Conservation (phyloP, 2,888 invertebrate genomes). For the Acleris holmiana region DNA sequence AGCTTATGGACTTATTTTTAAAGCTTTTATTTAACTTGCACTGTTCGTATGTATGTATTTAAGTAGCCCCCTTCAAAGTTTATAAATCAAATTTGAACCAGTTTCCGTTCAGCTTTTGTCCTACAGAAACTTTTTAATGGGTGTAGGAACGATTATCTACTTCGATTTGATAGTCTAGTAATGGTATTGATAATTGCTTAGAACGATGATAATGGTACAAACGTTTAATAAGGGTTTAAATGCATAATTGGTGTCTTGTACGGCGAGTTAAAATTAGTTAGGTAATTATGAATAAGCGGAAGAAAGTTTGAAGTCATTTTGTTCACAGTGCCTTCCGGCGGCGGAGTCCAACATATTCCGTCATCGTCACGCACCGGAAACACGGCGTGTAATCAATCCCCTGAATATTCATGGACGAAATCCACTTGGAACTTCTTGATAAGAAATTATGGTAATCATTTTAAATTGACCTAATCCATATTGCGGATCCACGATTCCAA, state of each 20-base stretch:
- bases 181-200: too few species aligned
- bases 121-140: too few species aligned
- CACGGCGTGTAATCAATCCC: conserved; percentile 33
- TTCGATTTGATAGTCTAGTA: too few species aligned
- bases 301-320: conserved; percentile 10
- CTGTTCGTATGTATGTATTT: too few species aligned
- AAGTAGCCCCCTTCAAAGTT: too few species aligned
- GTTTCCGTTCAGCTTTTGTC: too few species aligned
- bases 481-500: conserved; percentile 59
- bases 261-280: too few species aligned
- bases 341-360: conserved; percentile 19
- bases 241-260: background rate
- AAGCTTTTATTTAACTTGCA: too few species aligned
- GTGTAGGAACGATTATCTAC: too few species aligned
- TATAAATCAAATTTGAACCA: too few species aligned
- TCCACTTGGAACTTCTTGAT: conserved; percentile 67
- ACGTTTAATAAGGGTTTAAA: background rate
- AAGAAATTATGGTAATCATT: conserved; percentile 77
- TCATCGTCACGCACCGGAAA: conserved; percentile 32
- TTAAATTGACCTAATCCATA: conserved; percentile 77
- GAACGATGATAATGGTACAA: too few species aligned
- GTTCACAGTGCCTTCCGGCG: background rate
- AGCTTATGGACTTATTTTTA: too few species aligned
- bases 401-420: conserved; percentile 69
- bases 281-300: background rate